These are phyloP conservation scores for Tangara arthus DNA, from an alignment of 2,797 vertebrate genomes.

Conservation along the genomic window DNA sequence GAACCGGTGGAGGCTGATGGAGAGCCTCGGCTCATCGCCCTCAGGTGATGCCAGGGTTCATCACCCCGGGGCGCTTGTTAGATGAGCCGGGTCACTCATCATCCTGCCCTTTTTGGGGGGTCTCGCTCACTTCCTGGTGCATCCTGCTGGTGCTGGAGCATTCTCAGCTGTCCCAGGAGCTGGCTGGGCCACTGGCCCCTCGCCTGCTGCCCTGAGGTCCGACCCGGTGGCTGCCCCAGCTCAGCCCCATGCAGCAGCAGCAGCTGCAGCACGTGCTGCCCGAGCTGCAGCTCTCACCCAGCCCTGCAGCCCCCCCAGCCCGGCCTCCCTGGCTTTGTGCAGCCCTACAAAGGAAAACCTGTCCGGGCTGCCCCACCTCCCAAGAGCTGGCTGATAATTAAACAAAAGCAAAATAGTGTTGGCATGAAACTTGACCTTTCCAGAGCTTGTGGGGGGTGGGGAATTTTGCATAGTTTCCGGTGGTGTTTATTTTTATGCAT, in stretches of 20 bases:
- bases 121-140: accelerated
- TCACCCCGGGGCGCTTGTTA: accelerated
- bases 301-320: background rate
- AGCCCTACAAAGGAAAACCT: constrained; percentile 41
- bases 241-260: background rate
- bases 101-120: background rate
- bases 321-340: constrained; percentile 8
- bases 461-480: background rate
- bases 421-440: constrained; percentile 57
- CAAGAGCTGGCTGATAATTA: constrained; percentile 56
- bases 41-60: background rate
- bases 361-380: background rate
- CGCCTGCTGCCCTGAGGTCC: accelerated
- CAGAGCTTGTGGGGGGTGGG: background rate
- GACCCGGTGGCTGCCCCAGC: accelerated
- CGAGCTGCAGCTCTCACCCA: background rate
- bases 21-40: accelerated
- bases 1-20: background rate
- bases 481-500: background rate
- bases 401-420: constrained; percentile 57
- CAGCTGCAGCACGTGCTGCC: background rate
- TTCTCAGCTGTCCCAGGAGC: background rate
- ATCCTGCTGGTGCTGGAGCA: background rate
- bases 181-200: accelerated
- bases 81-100: accelerated